Evolutionary conservation across 2,797 vertebrate species (phyloP).

Genomic region (Danio jaintianensis): DNA sequence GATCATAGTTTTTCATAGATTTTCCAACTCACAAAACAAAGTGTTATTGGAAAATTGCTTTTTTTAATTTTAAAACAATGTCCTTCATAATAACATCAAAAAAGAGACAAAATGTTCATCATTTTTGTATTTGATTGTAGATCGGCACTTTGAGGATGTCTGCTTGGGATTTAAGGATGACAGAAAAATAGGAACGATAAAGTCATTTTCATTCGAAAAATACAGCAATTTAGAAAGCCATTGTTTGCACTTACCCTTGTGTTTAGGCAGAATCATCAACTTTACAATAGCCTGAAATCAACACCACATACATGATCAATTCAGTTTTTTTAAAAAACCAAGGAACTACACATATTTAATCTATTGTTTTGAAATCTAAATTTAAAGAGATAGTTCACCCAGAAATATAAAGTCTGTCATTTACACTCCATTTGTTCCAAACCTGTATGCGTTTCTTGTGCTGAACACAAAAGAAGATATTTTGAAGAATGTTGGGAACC

Average conservation of each 20-base stretch:
- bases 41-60: neutral
- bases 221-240: neutral
- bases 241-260: neutral
- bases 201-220: neutral
- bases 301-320: neutral
- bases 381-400: no score
- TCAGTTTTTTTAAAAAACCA: neutral
- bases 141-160: neutral
- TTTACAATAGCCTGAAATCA: slow-evolving; percentile 25
- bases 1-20: no score
- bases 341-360: neutral
- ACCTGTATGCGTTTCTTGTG: no score
- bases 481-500: no score
- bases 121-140: neutral
- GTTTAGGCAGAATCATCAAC: neutral
- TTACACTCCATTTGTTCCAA: no score
- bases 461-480: no score
- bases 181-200: neutral
- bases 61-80: neutral
- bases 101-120: neutral
- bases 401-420: no score
- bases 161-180: neutral
- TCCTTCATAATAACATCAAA: neutral
- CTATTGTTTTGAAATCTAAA: neutral
- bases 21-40: neutral